Evolutionary conservation across 2,888 invertebrate species (phyloP).

Genomic region (Drosophila austrosaltans): DNA sequence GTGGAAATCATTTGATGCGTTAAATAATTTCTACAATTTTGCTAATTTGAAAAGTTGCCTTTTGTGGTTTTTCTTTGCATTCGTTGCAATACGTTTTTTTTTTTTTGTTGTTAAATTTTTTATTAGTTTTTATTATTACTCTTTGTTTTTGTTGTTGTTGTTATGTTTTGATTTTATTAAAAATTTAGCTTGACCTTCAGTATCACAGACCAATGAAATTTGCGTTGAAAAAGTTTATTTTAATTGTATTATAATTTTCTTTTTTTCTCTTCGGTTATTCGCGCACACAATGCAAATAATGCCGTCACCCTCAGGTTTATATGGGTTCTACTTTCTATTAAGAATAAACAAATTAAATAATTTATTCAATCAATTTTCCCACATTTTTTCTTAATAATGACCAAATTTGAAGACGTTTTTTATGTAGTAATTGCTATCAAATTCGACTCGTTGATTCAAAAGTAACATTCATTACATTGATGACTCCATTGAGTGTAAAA

Average conservation of each 20-base stretch:
- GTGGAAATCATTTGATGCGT: constrained; percentile 63
- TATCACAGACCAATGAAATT: constrained; percentile 82
- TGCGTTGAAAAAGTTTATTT: constrained; percentile 58
- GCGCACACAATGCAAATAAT: constrained; percentile 22
- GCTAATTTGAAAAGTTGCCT: constrained; percentile 66
- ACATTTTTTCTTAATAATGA: no score
- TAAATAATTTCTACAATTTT: constrained; percentile 73
- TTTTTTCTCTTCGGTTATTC: constrained; percentile 3
- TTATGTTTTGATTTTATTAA: constrained; percentile 26
- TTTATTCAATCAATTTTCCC: neutral
- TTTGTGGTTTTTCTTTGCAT: constrained; percentile 58
- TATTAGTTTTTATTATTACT: constrained; percentile 34
- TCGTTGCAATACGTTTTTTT: constrained; percentile 46
- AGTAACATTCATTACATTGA: no score
- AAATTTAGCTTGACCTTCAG: constrained; percentile 78
- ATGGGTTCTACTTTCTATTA: neutral
- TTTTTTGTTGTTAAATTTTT: constrained; percentile 28
- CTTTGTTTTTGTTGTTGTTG: constrained; percentile 29
- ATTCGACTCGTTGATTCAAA: no score
- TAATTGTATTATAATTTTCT: constrained; percentile 26
- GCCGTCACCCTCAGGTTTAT: constrained; percentile 2
- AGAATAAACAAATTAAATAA: constrained; percentile 11
- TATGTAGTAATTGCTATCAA: no score
- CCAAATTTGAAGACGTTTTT: no score
- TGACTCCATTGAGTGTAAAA: no score